Base-by-base conservation (phyloP, 2,888 invertebrate genomes). In the Smittia sp. region DNA sequence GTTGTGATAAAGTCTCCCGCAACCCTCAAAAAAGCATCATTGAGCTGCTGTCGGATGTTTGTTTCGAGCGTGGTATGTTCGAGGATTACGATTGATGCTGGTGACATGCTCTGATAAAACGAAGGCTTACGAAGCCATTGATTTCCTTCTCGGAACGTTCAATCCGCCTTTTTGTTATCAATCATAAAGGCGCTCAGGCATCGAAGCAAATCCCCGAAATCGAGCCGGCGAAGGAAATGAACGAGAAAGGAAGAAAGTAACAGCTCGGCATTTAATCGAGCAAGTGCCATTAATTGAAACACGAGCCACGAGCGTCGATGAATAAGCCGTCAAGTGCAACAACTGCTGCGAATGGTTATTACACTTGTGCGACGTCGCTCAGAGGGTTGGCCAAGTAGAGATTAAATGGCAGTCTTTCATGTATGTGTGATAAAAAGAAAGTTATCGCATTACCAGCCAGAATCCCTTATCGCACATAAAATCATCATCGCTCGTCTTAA, bases 201-300 rank as follows among this genome's bases (percentile, higher is more conserved):
- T 32, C 9, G 9, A 32, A 32, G 32, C 32, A 32, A 32, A 32
- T 32, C 32, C 32, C 13, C 11, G 18, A 15, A 52, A 52, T 15
- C 18, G 15, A 52, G n/a, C 52, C 18, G 52, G 13, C 7, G 2
- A 18, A 52, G 18, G 52, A 52, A 52, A 52, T 9, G 32, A 32
- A 32, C 32, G 9, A 32, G 32, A 9, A 52, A 15, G 15, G 13
- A 52, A 15, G 52, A 52, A 52, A 18, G 18, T 52, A 18, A 18
- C 32, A 32, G 32, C 32, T 32, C 32, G 32, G 32, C 32, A 32
- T 32, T 46, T 46, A 11, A 63, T 63, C 24, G 15, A 63, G 24
- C 63, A 63, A 63, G 63, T 63, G 63, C 27, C 25, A 24, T 63
- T 63, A 63, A 63, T 63, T 27, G 63, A 63, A 20, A 22, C 20